Evolutionary conservation across 35 echinoderm and acorn worm species (phyloP).

Genomic region (Apostichopus parvimensis): DNA sequence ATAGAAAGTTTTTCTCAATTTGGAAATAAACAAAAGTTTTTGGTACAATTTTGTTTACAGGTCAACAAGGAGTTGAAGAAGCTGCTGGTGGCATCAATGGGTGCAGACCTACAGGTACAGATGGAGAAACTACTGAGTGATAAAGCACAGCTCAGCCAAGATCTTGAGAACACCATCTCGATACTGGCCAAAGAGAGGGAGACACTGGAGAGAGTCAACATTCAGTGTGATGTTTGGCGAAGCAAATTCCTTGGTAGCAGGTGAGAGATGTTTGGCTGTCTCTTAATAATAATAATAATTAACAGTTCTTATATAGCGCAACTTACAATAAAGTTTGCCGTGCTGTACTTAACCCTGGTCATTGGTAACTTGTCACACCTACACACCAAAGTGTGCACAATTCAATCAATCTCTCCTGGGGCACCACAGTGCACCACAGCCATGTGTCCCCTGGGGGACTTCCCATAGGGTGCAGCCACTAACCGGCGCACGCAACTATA

Average conservation of each 20-base stretch:
- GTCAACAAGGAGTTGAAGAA: conserved; percentile 98
- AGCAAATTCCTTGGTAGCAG: conserved; percentile 99
- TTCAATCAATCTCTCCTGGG: too few relatives aligned
- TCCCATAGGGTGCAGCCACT: too few relatives aligned
- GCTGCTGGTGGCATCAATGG: conserved; percentile 95
- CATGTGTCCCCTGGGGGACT: too few relatives aligned
- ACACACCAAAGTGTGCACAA: too few relatives aligned
- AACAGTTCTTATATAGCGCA: too few relatives aligned
- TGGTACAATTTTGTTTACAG: conserved; percentile 42
- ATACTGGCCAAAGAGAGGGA: conserved; percentile 83
- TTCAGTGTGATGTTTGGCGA: conserved; percentile 99
- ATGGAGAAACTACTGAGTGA: conserved; percentile 72
- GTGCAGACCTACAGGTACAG: conserved; percentile 83
- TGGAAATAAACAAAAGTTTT: background rate
- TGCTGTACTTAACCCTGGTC: too few relatives aligned
- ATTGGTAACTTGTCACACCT: too few relatives aligned
- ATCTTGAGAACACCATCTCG: conserved; percentile 90
- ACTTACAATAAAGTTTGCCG: too few relatives aligned
- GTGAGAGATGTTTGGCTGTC: conserved; percentile 27
- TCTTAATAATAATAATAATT: too few relatives aligned
- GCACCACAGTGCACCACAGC: too few relatives aligned
- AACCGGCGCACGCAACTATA: too few relatives aligned
- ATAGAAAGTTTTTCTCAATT: too few relatives aligned
- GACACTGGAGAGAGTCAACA: conserved; percentile 74
- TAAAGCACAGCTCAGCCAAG: conserved; percentile 80